Evolutionary conservation across 2,113 vertebrate genomes (phyloP), one percentile per base, ranked within the genome.

Genomic region (Stigmatopora argus): DNA sequence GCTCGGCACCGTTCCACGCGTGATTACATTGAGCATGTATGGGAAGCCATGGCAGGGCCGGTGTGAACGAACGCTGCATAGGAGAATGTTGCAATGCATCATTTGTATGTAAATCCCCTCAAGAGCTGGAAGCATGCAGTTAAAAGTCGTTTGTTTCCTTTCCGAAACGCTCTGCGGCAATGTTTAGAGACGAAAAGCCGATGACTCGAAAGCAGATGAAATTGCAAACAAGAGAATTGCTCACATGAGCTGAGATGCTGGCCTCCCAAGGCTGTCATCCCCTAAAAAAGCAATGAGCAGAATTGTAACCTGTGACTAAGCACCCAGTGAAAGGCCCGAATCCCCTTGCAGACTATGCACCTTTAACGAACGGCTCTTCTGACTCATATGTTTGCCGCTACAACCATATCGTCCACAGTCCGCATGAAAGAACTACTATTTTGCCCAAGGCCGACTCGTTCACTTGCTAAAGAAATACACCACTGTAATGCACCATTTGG

Each of bases 221-320:
- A 74, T 17, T 0, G 53, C 61, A 19, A 53, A 35, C 23, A 55
- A 76, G 46, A 44, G 52, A 47, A 47, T 52, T 18, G 9, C 44
- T 62, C 70, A 53, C 64, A 66, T 21, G 49, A 70, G 71, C 49
- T 64, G 52, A 70, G 65, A 48, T 69, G 46, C 26, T 38, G n/a
- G 67, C 66, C 77, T 75, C 60, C 57, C 59, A 56, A 74, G 68
- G 62, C 64, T 63, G 62, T 65, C 61, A 60, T 66, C 81, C 61
- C 67, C 71, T 38, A 62, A 74, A 74, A 69, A 62, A 41, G 66
- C 61, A 69, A 73, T 66, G 66, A 55, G 65, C 12, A 3, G 71
- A 75, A 85, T 83, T 77, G 70, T 82, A 79, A 85, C 83, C 80
- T 82, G 77, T 71, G 81, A 74, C 73, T 74, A 75, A 70, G 68